Conservation (phyloP, 2,797 vertebrate species). For the Sparidentex hasta region DNA sequence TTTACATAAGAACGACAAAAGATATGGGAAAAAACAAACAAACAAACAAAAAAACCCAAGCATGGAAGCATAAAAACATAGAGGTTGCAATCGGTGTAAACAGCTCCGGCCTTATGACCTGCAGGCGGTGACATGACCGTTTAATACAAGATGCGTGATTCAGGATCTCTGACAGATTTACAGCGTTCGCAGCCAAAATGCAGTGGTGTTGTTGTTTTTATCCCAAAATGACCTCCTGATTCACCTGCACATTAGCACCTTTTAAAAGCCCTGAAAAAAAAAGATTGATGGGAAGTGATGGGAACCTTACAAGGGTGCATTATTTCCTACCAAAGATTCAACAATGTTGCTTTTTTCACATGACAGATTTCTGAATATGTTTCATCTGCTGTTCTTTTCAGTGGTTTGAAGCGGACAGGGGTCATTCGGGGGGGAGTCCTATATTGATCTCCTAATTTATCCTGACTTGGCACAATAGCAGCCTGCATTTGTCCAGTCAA, state of each 20-base stretch:
- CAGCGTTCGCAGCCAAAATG: background rate
- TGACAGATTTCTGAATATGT: background rate
- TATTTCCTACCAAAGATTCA: background rate
- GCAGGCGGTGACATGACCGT: too few relatives aligned
- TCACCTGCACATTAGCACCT: too few relatives aligned
- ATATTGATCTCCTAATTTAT: too few relatives aligned
- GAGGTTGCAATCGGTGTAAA: background rate
- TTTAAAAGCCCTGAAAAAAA: background rate
- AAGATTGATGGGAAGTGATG: too few relatives aligned
- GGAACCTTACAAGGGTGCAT: background rate
- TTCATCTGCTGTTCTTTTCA: background rate
- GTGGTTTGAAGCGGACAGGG: background rate
- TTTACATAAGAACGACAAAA: background rate
- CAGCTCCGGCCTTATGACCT: background rate
- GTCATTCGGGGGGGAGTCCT: too few relatives aligned
- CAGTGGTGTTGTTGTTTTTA: too few relatives aligned
- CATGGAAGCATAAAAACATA: background rate
- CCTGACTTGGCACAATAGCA: too few relatives aligned
- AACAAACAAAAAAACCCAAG: too few relatives aligned
- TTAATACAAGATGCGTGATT: background rate
- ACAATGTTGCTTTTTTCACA: background rate
- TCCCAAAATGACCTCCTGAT: background rate
- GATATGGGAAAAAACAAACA: background rate
- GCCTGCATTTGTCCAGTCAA: too few relatives aligned
- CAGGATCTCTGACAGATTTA: background rate